Percentiles rank a stretch among this genome's conserved stretches.
Conservation (phyloP, 2,888 invertebrate species). For the Andricus curvator region DNA sequence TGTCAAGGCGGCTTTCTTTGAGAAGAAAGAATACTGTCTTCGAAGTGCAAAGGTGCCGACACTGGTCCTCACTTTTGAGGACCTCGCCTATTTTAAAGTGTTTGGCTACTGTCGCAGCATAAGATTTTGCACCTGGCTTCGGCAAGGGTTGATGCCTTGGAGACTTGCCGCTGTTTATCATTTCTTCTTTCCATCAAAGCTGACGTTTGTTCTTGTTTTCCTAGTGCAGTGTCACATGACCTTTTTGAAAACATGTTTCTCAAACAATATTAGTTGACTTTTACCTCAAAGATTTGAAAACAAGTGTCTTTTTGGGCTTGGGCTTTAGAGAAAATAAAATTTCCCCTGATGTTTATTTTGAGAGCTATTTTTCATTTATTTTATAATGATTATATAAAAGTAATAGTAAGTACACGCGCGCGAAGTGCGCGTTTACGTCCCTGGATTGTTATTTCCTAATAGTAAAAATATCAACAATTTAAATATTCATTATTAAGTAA, state of each 20-base stretch:
- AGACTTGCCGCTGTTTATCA: constrained; percentile 30
- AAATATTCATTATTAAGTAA: too few species aligned
- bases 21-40: constrained; percentile 34
- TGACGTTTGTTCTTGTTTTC: not conserved
- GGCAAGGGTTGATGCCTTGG: constrained; percentile 36
- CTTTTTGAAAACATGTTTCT: constrained; percentile 17
- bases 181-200: constrained; percentile 24
- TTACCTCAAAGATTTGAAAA: constrained; percentile 17
- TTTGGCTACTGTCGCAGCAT: constrained; percentile 29
- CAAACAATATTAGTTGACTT: constrained; percentile 8
- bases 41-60: constrained; percentile 38
- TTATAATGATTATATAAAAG: not conserved
- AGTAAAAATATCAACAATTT: too few species aligned
- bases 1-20: constrained; percentile 37
- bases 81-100: constrained; percentile 30
- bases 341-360: not conserved
- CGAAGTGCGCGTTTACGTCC: too few species aligned
- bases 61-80: constrained; percentile 17
- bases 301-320: not conserved
- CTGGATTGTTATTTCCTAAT: too few species aligned
- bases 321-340: not conserved
- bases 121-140: constrained; percentile 40
- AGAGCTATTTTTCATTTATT: not conserved
- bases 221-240: not conserved
- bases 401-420: too few species aligned